Percentiles rank a stretch among this genome's conserved stretches.
These are phyloP conservation scores for Cottoperca gobio DNA, from an alignment of 2,797 vertebrate species.

Conservation along the genomic window DNA sequence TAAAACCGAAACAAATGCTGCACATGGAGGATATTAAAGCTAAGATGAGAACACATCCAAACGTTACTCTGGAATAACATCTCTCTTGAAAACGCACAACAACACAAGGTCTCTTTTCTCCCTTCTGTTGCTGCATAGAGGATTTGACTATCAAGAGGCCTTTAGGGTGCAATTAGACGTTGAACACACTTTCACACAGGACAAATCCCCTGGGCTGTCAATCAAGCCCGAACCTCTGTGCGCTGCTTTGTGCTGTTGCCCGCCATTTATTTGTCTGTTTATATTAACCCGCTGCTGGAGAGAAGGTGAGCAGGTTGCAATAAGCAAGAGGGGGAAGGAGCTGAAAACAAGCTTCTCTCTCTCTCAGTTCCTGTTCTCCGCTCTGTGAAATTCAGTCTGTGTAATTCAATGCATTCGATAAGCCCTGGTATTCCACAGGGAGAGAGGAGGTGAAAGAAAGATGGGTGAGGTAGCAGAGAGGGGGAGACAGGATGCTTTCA, in stretches of 20 bases:
- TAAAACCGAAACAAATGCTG: slow-evolving; percentile 34
- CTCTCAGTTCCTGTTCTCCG: slow-evolving; percentile 41
- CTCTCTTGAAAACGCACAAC: no score
- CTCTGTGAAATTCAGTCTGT: slow-evolving; percentile 68
- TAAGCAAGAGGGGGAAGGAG: slow-evolving; percentile 40
- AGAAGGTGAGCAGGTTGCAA: slow-evolving; percentile 28
- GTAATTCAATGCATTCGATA: slow-evolving; percentile 74
- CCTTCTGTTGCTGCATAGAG: slow-evolving; percentile 33
- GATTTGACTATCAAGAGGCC: slow-evolving; percentile 54
- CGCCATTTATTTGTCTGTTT: slow-evolving; percentile 72
- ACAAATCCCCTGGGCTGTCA: slow-evolving; percentile 64
- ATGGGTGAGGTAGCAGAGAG: slow-evolving; percentile 32
- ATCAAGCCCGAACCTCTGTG: slow-evolving; percentile 57
- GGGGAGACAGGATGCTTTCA: slow-evolving; percentile 16
- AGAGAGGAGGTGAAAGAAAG: slow-evolving; percentile 54
- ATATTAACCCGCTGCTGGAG: slow-evolving; percentile 62
- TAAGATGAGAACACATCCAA: slow-evolving; percentile 27
- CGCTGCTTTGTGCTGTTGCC: slow-evolving; percentile 46
- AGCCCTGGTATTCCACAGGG: slow-evolving; percentile 61
- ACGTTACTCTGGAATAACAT: slow-evolving; percentile 22
- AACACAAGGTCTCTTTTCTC: slow-evolving; percentile 31
- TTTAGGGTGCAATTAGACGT: slow-evolving; percentile 71
- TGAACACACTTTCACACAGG: slow-evolving; percentile 53
- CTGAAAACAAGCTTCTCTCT: slow-evolving; percentile 52
- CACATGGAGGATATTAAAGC: slow-evolving; percentile 18